These are phyloP conservation scores for Microcebus jonahi DNA, from an alignment of 2,113 vertebrate genomes.

Conservation along the genomic window DNA sequence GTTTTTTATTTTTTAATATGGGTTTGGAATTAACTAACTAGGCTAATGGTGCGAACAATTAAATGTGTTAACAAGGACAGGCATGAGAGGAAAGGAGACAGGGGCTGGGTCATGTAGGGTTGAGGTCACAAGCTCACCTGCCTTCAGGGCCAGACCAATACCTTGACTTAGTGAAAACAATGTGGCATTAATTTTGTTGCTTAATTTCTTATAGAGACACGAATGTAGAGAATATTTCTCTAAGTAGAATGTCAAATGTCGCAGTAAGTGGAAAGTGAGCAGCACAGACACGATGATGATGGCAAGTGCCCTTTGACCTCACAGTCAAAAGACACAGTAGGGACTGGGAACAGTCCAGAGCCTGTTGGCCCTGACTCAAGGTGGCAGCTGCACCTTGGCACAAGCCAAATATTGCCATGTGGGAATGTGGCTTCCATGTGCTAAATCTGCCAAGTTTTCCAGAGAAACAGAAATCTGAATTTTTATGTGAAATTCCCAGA, in stretches of 20 bases:
- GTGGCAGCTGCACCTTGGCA: not conserved
- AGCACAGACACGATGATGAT: not conserved
- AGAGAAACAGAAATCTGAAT: conserved; percentile 34
- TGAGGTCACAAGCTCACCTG: no score
- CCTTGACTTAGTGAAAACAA: not conserved
- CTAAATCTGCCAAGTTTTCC: not conserved
- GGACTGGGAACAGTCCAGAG: not conserved
- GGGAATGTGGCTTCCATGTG: not conserved
- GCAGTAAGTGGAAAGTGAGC: not conserved
- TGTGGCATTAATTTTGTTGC: not conserved
- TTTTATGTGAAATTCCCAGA: not conserved
- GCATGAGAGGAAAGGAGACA: not conserved
- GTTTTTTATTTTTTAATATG: not conserved
- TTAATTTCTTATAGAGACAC: not conserved
- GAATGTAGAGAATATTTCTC: not conserved
- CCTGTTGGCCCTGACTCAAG: not conserved
- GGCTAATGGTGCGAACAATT: not conserved
- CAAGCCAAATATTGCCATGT: not conserved
- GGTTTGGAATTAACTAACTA: not conserved
- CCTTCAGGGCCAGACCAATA: not conserved
- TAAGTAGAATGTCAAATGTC: not conserved
- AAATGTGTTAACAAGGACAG: not conserved
- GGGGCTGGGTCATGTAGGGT: not conserved
- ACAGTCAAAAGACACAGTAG: not conserved
- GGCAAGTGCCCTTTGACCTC: not conserved